Evolutionary conservation across 2,888 invertebrate genomes (phyloP), one percentile per base, ranked within the genome.

Genomic region (Abrostola triplasia): DNA sequence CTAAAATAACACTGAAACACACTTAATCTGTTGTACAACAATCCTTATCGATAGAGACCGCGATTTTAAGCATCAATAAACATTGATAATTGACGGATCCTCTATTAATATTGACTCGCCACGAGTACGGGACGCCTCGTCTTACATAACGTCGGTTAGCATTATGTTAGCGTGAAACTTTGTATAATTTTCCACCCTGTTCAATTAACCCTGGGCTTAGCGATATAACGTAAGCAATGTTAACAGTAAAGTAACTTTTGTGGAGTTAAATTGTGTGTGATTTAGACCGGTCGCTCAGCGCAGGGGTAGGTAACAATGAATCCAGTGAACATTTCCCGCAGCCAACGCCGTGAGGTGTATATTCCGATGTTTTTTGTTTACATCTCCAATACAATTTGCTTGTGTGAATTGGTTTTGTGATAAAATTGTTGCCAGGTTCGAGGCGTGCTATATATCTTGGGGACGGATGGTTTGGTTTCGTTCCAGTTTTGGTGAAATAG

Each of bases 41-140:
- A 64, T 76, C 80, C 75, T 80, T 81, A 85, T 79, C 77, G 76
- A 82, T 79, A 68, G 68, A 76, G 79, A 86, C 85, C 83, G 77
- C 86, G 84, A 91, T 91, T 91, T 91, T 86, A 88, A 88, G 91
- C 91, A 84, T 90, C 91, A 89, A 86, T 91, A 88, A 88, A 88
- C 92, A 91, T 85, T 75, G 90, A 88, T 93, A 93, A 92, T 92
- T 92, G 93, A 92, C 89, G 85, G 88, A 81, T 86, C 91, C 92
- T 92, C 78, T 89, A 89, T 89, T 91, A 93, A 94, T 92, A 93
- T 94, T 93, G 93, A 93, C 92, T 89, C 76, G 48, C 70, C 77
- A 78, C 64, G 80, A 85, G 79, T 76, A 78, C 68, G 80, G 83
- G 80, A 76, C 78, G 78, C 79, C 61, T 71, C 59, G 80, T 75